Conservation (phyloP, 2,888 invertebrate species). For the Drosophila kanekoi region DNA sequence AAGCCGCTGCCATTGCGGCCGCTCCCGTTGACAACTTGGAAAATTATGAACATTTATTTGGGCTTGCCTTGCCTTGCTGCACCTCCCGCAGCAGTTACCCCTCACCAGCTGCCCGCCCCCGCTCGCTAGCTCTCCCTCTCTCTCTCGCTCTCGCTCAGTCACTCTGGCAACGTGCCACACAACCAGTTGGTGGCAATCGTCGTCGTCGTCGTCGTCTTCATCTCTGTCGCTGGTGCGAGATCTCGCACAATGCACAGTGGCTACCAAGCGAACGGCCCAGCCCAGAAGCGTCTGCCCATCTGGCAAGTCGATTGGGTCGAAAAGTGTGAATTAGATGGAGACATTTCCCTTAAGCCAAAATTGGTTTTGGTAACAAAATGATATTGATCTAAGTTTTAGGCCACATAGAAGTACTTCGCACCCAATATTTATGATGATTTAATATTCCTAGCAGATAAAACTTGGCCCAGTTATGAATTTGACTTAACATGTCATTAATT, state of each 20-base stretch:
- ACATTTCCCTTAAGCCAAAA: constrained; percentile 2
- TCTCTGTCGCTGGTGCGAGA: constrained; percentile 55
- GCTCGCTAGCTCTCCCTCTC: not conserved
- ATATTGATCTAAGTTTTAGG: no score
- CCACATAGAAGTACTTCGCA: no score
- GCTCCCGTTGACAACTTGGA: constrained; percentile 79
- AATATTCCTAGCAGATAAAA: no score
- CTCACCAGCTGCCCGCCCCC: not conserved
- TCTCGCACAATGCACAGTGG: constrained; percentile 62
- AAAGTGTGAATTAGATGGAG: constrained; percentile 11
- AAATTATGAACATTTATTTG: constrained; percentile 82
- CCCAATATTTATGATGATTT: no score
- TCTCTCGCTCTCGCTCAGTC: no score
- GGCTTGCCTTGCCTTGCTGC: constrained; percentile 70
- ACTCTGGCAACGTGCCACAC: constrained; percentile 12
- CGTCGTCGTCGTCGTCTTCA: constrained; percentile 32
- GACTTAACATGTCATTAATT: no score
- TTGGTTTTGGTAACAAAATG: not conserved
- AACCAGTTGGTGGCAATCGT: constrained; percentile 45
- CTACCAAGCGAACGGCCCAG: constrained; percentile 33
- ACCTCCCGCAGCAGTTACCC: constrained; percentile 41
- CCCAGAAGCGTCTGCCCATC: constrained; percentile 26
- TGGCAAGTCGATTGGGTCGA: constrained; percentile 8
- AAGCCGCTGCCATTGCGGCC: constrained; percentile 46
- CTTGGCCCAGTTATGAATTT: no score